phyloP scores from a whole-genome alignment of 2,797 vertebrate species.

The Dendrocincla fuliginosa region DNA sequence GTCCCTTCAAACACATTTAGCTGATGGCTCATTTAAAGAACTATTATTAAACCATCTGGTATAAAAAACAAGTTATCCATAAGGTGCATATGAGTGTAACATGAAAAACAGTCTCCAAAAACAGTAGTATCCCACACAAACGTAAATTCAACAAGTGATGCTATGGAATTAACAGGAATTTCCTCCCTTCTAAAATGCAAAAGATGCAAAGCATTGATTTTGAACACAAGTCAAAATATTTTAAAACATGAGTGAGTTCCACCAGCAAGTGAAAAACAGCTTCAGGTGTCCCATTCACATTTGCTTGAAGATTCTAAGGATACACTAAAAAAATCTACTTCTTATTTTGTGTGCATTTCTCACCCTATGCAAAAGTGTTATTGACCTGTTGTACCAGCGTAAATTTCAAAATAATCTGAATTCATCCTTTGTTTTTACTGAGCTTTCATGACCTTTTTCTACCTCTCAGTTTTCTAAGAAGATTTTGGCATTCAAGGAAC shows the following conservation, averaged over 20 bases:
- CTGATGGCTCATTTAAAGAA: neutral
- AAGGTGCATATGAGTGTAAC: neutral
- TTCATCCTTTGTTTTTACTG: neutral
- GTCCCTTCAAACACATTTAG: neutral
- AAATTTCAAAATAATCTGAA: neutral
- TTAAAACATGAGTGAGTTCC: neutral
- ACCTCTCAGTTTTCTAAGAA: neutral
- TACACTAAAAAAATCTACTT: neutral
- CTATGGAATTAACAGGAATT: neutral
- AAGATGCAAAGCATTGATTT: neutral
- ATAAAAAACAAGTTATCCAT: neutral
- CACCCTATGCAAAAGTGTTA: neutral
- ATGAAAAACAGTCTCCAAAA: neutral
- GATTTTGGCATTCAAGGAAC: neutral
- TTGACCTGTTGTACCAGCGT: neutral
- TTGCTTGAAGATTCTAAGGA: neutral
- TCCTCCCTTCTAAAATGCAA: neutral
- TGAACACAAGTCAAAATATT: neutral
- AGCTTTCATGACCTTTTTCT: neutral
- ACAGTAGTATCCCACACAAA: neutral
- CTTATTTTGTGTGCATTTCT: neutral
- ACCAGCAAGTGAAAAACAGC: neutral
- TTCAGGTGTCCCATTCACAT: neutral
- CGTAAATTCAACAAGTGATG: neutral
- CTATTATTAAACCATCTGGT: neutral